Evolutionary conservation across 2,888 invertebrate genomes (phyloP), one percentile per base, ranked within the genome.

Genomic region (Ferdinandea cuprea): DNA sequence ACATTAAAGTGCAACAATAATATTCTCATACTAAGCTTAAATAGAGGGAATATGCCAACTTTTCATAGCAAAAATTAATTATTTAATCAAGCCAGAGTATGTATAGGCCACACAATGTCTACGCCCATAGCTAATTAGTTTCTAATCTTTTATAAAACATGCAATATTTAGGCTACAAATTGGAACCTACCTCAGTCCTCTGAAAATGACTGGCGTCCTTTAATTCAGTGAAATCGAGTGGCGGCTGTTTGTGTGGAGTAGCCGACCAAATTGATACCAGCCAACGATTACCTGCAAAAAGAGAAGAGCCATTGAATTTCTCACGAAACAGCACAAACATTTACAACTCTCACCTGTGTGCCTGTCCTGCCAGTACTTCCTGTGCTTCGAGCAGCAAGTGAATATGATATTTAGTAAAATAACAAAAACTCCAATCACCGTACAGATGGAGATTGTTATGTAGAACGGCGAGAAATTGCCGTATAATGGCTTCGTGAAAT

Each of bases 381-480:
- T 94, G 89, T 96, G 94, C 86, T 93, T 93, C 0, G 96, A 96
- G 89, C 96, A 95, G 89, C 94, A 97, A 88, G 96, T 96, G 88
- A 96, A 93, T 35, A 95, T 92, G 30, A 96, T 92, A 90, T 97
- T 97, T 77, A 97, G 89, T 84, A 96, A 92, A 81, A 97, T 92
- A 77, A 97, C 91, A 19, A 94, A 91, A 8, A 94, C 92, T 65
- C 94, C 93, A 86, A 97, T 90, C 40, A 96, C 92, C 4, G 96
- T 93, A 90, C 96, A 95, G 89, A 97, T 93, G 25, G 95, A 94
- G 85, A 97, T 94, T 15, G 94, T 93, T 86, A 96, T 94, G 92
- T 97, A 97, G 92, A 97, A 97, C 48, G 95, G 93, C n/a, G 95
- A 94, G 89, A 95, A 97, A 91, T 97, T 95, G 78, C 96, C 95